These are phyloP conservation scores for Luehdorfia chinensis DNA, from an alignment of 1,140 invertebrate species.

Conservation along the genomic window DNA sequence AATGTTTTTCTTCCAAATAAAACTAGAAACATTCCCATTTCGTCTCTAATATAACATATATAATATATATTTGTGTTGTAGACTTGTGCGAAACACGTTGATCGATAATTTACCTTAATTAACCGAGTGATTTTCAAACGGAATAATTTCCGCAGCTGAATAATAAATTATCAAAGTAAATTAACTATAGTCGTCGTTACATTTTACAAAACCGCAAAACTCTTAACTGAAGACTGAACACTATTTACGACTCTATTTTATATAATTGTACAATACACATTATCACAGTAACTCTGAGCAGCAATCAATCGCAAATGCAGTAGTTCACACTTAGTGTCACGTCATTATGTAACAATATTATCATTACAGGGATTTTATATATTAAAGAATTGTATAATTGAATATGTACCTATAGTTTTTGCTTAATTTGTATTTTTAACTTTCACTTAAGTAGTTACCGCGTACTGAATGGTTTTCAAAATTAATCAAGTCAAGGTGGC, in stretches of 20 bases:
- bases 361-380: conserved; percentile 77
- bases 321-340: conserved; percentile 61
- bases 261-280: conserved; percentile 70
- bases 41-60: conserved; percentile 18
- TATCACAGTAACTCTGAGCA: conserved; percentile 50
- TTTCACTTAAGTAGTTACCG: conserved; percentile 34
- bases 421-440: conserved; percentile 46
- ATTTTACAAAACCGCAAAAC: conserved; percentile 50
- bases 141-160: conserved; percentile 24
- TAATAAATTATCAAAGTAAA: conserved; percentile 26
- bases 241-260: conserved; percentile 76
- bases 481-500: conserved; percentile 14
- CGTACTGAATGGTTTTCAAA: conserved; percentile 20
- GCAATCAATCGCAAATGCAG: conserved; percentile 35
- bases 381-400: conserved; percentile 68
- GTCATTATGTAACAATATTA: conserved; percentile 71
- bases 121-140: conserved; percentile 6
- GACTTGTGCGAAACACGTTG: conserved; percentile 9
- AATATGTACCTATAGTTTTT: conserved; percentile 70
- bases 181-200: conserved; percentile 42
- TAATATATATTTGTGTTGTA: conserved; percentile 18
- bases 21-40: conserved; percentile 22
- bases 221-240: conserved; percentile 74
- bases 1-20: conserved; percentile 11
- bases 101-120: not conserved